Evolutionary conservation across 2,888 invertebrate genomes (phyloP), one percentile per base, ranked within the genome.

Genomic region (Eupithecia abbreviata): DNA sequence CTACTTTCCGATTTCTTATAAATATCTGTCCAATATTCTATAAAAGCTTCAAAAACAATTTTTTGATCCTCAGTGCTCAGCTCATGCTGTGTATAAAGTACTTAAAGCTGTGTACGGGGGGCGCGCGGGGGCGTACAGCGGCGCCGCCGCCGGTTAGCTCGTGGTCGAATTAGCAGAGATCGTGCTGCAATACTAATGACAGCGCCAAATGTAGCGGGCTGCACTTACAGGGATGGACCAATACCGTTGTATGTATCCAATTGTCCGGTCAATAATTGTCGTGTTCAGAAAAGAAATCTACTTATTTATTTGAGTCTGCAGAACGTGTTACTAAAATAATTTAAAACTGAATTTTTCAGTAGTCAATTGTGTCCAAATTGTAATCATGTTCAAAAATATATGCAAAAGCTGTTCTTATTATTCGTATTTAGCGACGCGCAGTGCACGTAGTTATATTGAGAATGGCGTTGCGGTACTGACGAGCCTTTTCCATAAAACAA

Each of bases 91-190:
- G 12, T 18, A 15, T 3, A 66, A 67, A 51, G 70, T 45, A 49
- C 73, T 47, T 41, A 71, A 66, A 43, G 65, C 65, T 5, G 65
- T 58, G 58, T 18, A 9, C n/a, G n/a, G 51, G 10, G 18, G 15
- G 43, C 51, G 51, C 62, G 47, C 30, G 51, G 10, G 18, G 15
- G 43, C 51, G 51, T 69, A 62, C 41, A 74, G 45, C 65, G 18
- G 15, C 51, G 51, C 51, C 15, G 47, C 47, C 49, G 49, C 49
- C 68, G 42, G 58, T 18, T 41, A 72, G 43, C 73, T 73, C 78
- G 79, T 78, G 79, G 74, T 73, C 77, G 76, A 74, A 78, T 77
- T 78, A 79, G 68, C 71, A 41, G 18, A 69, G 71, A 69, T 76
- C 62, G 72, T 73, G 74, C 62, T 70, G 71, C 77, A 62, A 79